Conservation (phyloP, 1,140 invertebrate species). For the Drosophila murphyi region DNA sequence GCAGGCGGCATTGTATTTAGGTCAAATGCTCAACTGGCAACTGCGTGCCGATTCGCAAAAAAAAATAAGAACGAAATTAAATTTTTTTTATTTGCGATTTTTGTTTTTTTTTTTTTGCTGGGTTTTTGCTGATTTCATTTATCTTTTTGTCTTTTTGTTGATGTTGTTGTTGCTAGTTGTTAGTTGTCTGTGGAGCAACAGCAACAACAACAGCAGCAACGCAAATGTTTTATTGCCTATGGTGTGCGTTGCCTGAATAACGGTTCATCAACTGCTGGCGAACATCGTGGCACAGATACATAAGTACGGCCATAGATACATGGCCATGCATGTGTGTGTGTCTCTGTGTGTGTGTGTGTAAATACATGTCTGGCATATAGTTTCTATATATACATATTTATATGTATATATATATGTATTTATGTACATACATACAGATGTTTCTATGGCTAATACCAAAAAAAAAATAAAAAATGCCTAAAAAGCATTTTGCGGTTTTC, state of each 20-base stretch:
- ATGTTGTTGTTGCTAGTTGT: conserved; percentile 36
- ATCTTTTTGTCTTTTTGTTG: conserved; percentile 52
- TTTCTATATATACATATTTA: background rate
- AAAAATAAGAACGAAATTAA: conserved; percentile 31
- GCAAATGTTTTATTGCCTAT: conserved; percentile 48
- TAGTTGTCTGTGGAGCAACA: conserved; percentile 25
- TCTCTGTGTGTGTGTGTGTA: background rate
- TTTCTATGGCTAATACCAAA: background rate
- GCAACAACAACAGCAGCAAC: conserved; percentile 16
- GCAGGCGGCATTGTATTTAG: conserved; percentile 55
- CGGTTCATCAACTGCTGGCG: conserved; percentile 45
- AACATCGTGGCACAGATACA: conserved; percentile 34
- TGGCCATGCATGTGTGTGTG: background rate
- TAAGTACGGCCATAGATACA: conserved; percentile 11
- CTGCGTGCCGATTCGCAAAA: conserved; percentile 75
- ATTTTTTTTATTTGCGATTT: conserved; percentile 47
- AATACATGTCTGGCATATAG: conserved; percentile 3
- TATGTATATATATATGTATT: conserved; percentile 1
- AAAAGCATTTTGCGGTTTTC: conserved; percentile 12
- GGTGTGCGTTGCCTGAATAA: conserved; percentile 52
- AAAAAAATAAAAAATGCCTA: conserved; percentile 11
- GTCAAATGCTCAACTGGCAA: conserved; percentile 70
- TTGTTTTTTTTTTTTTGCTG: conserved; percentile 27
- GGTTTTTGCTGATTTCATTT: conserved; percentile 65
- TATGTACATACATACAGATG: conserved; percentile 21